These are phyloP conservation scores for Bos javanicus DNA, from an alignment of 2,113 vertebrate species.

Conservation along the genomic window DNA sequence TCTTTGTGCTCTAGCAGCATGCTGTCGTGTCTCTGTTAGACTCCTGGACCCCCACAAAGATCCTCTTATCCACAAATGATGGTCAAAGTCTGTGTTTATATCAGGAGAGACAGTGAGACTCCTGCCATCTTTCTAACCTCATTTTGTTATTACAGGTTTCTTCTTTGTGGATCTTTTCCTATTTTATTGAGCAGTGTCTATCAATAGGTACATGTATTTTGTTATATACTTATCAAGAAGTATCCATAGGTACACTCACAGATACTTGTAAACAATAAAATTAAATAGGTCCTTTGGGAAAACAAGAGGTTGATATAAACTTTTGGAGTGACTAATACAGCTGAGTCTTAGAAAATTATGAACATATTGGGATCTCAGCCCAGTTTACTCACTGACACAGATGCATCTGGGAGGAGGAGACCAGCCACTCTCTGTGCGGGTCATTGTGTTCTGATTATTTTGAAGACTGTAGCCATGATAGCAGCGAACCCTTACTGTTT, in stretches of 20 bases:
- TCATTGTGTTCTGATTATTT: no score
- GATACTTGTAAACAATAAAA: background rate
- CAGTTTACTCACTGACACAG: constrained; percentile 60
- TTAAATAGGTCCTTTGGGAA: background rate
- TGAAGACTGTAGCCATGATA: no score
- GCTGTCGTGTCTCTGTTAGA: no score
- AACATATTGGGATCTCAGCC: rapidly evolving
- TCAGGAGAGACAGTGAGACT: background rate
- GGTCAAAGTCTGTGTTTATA: background rate
- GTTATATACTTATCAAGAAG: background rate
- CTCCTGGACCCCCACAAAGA: background rate
- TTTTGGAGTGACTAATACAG: background rate
- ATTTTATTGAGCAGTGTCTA: background rate
- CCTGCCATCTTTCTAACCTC: background rate
- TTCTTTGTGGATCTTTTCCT: background rate
- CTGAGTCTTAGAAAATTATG: background rate
- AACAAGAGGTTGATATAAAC: background rate
- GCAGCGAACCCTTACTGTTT: no score
- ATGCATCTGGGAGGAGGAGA: constrained; percentile 57
- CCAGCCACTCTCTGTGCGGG: constrained; percentile 60
- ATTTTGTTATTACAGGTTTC: background rate
- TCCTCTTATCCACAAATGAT: background rate
- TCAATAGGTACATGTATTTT: background rate
- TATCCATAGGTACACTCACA: background rate
- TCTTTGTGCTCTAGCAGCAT: background rate